A percentile compares a stretch with the other conserved stretches of the same genome.
These are phyloP conservation scores for Xiphias gladius DNA, from an alignment of 2,113 vertebrate genomes.

Conservation along the genomic window DNA sequence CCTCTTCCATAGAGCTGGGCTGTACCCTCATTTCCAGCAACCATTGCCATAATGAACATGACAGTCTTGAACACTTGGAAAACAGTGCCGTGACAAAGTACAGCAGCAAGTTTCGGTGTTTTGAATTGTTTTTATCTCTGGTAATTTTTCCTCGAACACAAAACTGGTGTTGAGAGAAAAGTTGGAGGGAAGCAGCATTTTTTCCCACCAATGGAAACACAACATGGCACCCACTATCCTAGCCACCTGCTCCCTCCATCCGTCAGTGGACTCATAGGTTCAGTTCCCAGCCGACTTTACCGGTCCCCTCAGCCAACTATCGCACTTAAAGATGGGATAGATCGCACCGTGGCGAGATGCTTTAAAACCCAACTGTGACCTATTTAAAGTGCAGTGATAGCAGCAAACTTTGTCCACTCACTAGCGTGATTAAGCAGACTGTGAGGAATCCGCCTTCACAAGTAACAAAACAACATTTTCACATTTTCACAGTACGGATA, in stretches of 20 bases:
- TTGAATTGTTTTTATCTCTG: conserved; percentile 2
- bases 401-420: conserved; percentile 20
- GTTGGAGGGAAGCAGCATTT: conserved; percentile 11
- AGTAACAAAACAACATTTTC: background rate
- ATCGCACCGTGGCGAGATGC: background rate
- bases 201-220: conserved; percentile 12
- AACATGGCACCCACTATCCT: conserved; percentile 6
- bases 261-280: conserved; percentile 34
- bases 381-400: background rate
- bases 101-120: background rate
- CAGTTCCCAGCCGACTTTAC: conserved; percentile 9
- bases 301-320: conserved; percentile 8
- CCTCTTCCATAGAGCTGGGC: conserved; percentile 23
- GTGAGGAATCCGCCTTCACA: background rate
- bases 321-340: conserved; percentile 9
- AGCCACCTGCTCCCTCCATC: conserved; percentile 63
- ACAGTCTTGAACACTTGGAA: conserved; percentile 32
- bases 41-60: conserved; percentile 60
- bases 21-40: conserved; percentile 20
- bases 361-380: background rate
- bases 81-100: background rate
- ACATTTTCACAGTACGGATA: background rate
- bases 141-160: conserved; percentile 27
- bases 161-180: conserved; percentile 13
- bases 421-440: background rate